Evolutionary conservation across 1,140 invertebrate species (phyloP), one percentile per base, ranked within the genome.

Genomic region (Cherax quadricarinatus): DNA sequence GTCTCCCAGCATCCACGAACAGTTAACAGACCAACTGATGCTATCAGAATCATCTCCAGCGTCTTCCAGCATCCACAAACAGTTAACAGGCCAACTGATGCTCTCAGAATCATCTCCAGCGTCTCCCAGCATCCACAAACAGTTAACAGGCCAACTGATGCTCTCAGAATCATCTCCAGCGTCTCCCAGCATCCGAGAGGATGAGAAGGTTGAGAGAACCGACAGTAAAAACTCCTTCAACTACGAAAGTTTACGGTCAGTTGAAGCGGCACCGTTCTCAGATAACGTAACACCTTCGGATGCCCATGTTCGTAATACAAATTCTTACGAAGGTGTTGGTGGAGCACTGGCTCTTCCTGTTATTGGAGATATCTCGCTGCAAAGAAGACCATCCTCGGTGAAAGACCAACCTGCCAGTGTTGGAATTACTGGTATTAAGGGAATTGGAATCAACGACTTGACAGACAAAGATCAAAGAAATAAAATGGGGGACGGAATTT

Each of bases 371-470:
- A 49, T 66, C 7, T 81, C 75, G 7, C 79, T 70, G 41, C 79
- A 51, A 6, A 73, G 78, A n/a, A 70, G 16, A 18, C 66, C 70
- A 51, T n/a, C 70, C 16, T 53, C 57, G 16, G 60, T 83, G 30
- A 51, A 51, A 5, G 60, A 24, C 14, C 49, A 89, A 18, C 48
- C 66, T n/a, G 21, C 57, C 51, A 18, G 57, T 5, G 48, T 49
- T 7, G 81, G 57, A 62, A 53, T 30, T 51, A 60, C 73, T 75
- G 73, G n/a, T 81, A 73, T 24, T 48, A 75, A 81, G 9, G 79
- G 57, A 82, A 91, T 91, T 81, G 84, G 90, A 80, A 86, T 87
- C 84, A 91, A 91, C 48, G 90, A 91, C 90, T 57, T 91, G 30
- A 57, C 84, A 60, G 84, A 84, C 85, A 91, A 91, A 86, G 78